phyloP scores from a whole-genome alignment of 2,888 invertebrate genomes.

The Polyommatus icarus region DNA sequence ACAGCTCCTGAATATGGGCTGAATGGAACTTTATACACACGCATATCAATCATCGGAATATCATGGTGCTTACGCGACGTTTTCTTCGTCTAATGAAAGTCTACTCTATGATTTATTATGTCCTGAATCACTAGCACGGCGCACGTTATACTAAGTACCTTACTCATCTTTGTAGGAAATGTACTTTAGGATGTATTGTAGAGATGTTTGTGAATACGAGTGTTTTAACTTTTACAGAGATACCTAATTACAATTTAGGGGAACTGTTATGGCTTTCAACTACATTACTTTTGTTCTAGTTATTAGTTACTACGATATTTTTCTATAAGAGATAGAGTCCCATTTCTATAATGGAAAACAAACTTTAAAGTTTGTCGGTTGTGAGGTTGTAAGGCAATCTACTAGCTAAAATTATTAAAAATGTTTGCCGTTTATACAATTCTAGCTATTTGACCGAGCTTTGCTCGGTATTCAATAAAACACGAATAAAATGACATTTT shows the following conservation, averaged over 20 bases:
- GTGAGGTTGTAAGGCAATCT: no score
- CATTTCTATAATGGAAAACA: no score
- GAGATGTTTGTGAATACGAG: not conserved
- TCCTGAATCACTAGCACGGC: not conserved
- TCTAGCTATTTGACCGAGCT: no score
- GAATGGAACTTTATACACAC: slow-evolving; percentile 29
- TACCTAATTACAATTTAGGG: not conserved
- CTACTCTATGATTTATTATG: slow-evolving; percentile 14
- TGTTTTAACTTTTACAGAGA: no score
- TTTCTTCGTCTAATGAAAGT: slow-evolving; percentile 14
- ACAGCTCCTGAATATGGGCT: not conserved
- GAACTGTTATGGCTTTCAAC: not conserved
- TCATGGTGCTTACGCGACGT: slow-evolving; percentile 25
- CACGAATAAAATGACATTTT: no score
- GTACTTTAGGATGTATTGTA: not conserved
- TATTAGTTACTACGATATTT: not conserved
- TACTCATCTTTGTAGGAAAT: not conserved
- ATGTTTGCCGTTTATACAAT: no score
- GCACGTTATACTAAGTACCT: not conserved
- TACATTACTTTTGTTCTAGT: not conserved
- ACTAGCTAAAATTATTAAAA: no score
- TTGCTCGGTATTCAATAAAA: no score
- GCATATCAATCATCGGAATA: slow-evolving; percentile 39
- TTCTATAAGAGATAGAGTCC: not conserved
- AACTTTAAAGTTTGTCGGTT: no score